Base-by-base conservation (phyloP, 2,797 vertebrate genomes). In the Sciurus carolinensis region DNA sequence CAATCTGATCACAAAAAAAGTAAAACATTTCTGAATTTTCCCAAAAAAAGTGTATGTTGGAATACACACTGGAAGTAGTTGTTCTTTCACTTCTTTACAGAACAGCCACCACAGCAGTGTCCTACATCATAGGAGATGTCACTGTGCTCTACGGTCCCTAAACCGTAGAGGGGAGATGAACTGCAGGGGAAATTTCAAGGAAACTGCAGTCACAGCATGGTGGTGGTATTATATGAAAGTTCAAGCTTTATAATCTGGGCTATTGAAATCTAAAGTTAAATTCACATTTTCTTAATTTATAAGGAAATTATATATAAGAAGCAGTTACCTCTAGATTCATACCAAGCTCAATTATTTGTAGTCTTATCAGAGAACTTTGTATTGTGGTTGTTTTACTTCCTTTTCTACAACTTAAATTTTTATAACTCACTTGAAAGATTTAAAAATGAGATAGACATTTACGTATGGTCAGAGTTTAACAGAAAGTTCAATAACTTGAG, bases 11-110 rank as follows among this genome's bases (percentile, higher is more conserved):
- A 72, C 18, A 14, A 4, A 62, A 15, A 93, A 89, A 75, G 54
- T 18, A 3, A 89, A 93, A 87, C 47, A 8, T 67, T 94, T 86
- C 47, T 90, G 8, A 95, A 96, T 94, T 47, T 44, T 95, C 42
- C 72, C 64, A 86, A 17, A 30, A 72, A 77, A 26, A 77, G 17
- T 44, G 12, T 26, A 77, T 36, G 10, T 26, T 26, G 85, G 33
- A 36, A 10, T 72, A 20, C 15, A 67, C 24, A 75, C 11, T 33
- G 47, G 20, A 93, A 81, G 1, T 52, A 54, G 64, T 47, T n/a
- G n/a, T 15, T 20, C 2, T 83, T 88, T 87, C 7, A 71, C 88
- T 10, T 94, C 66, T 86, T 87, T 57, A 81, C 8, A 10, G 10
- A 90, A n/a, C 30, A 66, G 13, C 77, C 47, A 62, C 12, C 14